Percentiles rank a stretch among this genome's conserved stretches.
phyloP scores from a whole-genome alignment of 2,888 invertebrate species.

The Andrena flavipes region DNA sequence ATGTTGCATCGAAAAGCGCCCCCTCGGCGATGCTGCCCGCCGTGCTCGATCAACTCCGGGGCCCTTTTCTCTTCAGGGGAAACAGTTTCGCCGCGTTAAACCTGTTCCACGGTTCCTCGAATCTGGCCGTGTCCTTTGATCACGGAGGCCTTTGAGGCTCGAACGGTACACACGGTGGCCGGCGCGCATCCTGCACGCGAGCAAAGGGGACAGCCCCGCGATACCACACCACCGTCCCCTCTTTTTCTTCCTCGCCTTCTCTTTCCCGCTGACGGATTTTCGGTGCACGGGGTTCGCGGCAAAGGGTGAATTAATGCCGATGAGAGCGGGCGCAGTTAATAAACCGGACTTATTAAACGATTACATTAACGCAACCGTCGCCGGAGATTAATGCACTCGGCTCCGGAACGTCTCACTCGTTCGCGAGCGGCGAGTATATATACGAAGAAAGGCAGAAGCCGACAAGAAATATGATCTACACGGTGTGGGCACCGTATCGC shows the following conservation, averaged over 20 bases:
- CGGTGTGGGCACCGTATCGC: conserved; percentile 70
- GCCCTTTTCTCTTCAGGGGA: conserved; percentile 21
- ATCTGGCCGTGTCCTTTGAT: conserved; percentile 53
- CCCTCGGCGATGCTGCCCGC: background rate
- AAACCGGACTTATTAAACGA: conserved; percentile 81
- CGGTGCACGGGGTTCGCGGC: conserved; percentile 49
- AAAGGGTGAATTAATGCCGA: conserved; percentile 74
- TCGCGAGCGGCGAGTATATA: conserved; percentile 51
- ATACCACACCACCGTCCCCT: conserved; percentile 2
- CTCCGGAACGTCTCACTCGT: conserved; percentile 72
- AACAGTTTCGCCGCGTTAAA: conserved; percentile 43
- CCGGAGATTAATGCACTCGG: conserved; percentile 78
- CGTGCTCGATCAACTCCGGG: background rate
- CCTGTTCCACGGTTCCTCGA: conserved; percentile 52
- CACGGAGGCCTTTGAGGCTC: conserved; percentile 42
- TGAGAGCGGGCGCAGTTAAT: conserved; percentile 76
- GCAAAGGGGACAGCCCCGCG: conserved; percentile 20
- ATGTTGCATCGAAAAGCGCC: background rate
- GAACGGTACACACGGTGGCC: conserved; percentile 25
- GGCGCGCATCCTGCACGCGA: conserved; percentile 55
- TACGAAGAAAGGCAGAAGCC: conserved; percentile 70
- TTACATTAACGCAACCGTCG: conserved; percentile 78
- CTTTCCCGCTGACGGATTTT: conserved; percentile 54
- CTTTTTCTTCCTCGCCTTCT: background rate
- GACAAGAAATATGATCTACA: conserved; percentile 78